phyloP scores from a whole-genome alignment of 2,113 vertebrate genomes.

The Glaucidium brasilianum region DNA sequence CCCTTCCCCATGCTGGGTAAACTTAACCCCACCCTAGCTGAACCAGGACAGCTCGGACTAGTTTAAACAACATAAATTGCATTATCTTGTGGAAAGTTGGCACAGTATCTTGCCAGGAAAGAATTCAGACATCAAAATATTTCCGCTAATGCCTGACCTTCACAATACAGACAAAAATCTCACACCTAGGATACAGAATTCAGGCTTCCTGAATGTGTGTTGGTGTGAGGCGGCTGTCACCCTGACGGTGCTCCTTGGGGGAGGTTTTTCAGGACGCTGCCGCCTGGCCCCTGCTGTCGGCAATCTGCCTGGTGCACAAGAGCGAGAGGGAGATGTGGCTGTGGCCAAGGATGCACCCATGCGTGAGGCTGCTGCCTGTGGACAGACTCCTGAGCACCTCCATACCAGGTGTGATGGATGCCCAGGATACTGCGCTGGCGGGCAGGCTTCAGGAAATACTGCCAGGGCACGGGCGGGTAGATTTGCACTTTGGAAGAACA shows the following conservation, averaged over 20 bases:
- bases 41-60: too few species aligned
- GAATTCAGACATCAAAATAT: not conserved
- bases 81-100: not conserved
- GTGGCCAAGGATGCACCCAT: fast-evolving
- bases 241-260: not conserved
- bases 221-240: fast-evolving
- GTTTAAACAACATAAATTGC: not conserved
- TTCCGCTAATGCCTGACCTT: not conserved
- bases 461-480: fast-evolving
- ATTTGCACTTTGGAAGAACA: not conserved
- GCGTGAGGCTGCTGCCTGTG: fast-evolving
- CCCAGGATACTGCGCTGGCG: fast-evolving
- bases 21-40: too few species aligned
- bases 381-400: too few species aligned
- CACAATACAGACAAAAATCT: not conserved
- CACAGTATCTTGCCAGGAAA: not conserved
- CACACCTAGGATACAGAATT: not conserved
- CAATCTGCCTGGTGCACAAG: not conserved
- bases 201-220: not conserved
- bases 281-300: not conserved
- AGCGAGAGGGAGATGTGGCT: not conserved
- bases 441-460: not conserved
- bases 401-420: too few species aligned
- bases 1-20: too few species aligned
- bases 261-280: not conserved